These are phyloP conservation scores for Alosa sapidissima DNA, from an alignment of 2,797 vertebrate species.

Conservation along the genomic window DNA sequence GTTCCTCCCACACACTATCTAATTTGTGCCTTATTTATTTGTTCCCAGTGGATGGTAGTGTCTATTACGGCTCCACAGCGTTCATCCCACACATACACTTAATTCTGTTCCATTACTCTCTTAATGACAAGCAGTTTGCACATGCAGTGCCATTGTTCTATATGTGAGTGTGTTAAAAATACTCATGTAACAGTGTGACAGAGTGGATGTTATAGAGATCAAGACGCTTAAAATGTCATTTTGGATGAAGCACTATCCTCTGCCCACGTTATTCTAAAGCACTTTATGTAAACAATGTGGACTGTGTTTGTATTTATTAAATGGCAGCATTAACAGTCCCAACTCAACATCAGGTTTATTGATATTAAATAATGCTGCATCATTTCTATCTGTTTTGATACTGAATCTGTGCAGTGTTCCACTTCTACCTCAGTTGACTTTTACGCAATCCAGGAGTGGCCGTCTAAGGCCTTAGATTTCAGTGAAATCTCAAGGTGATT, in stretches of 20 bases:
- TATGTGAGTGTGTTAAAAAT: background rate
- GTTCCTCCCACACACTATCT: background rate
- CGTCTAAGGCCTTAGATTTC: constrained; percentile 71
- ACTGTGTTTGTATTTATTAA: background rate
- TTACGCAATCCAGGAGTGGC: constrained; percentile 9
- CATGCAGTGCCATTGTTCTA: background rate
- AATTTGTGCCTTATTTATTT: background rate
- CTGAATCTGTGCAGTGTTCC: background rate
- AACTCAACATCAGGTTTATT: background rate
- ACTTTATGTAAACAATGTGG: background rate
- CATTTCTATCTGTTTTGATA: background rate
- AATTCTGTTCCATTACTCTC: constrained; percentile 17
- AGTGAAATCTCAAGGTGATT: constrained; percentile 79
- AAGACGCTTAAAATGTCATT: background rate
- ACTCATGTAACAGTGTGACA: background rate
- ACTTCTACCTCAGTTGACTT: background rate
- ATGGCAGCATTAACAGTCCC: background rate
- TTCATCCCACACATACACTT: background rate
- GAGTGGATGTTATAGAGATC: background rate
- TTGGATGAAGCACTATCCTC: background rate
- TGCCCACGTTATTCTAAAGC: background rate
- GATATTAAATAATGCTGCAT: background rate
- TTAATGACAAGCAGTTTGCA: background rate
- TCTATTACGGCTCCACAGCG: background rate
- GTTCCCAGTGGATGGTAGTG: background rate